Conservation (phyloP, 2,113 vertebrate genomes). For the Brachypodius melanocephalos region DNA sequence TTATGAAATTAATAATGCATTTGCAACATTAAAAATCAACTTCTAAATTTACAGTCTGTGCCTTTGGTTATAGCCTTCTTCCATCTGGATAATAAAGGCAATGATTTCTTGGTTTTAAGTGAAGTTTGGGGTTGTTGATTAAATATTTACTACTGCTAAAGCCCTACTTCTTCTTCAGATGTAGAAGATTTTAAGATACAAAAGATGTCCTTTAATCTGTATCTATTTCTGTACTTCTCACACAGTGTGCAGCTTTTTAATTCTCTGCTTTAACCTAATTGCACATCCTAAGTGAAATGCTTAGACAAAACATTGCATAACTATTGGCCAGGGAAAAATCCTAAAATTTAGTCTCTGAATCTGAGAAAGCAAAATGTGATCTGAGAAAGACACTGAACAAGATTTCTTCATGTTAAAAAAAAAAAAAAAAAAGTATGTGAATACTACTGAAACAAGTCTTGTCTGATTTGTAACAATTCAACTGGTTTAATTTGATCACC, state of each 20-base stretch:
- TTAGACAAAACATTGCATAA: not conserved
- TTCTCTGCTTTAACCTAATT: slow-evolving; percentile 19
- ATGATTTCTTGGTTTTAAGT: not conserved
- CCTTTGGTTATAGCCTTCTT: not conserved
- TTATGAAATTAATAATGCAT: not conserved
- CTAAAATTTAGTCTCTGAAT: not conserved
- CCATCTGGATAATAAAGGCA: not conserved
- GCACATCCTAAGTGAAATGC: not conserved
- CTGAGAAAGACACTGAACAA: not conserved
- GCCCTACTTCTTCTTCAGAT: not conserved
- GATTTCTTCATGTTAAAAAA: not conserved
- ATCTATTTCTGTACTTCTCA: slow-evolving; percentile 9
- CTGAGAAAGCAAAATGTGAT: not conserved
- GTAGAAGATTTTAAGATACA: not conserved
- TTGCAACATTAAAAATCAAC: not conserved
- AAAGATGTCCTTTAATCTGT: slow-evolving; percentile 1
- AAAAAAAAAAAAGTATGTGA: not conserved
- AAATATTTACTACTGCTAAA: slow-evolving; percentile 21
- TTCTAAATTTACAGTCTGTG: not conserved
- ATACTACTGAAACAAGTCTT: not conserved
- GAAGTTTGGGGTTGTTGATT: not conserved
- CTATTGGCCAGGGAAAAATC: not conserved
- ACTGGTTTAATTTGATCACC: not conserved
- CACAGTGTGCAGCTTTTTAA: not conserved
- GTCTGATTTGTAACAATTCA: not conserved